phyloP scores from a whole-genome alignment of 2,888 invertebrate genomes.

The Autographa pulchrina region DNA sequence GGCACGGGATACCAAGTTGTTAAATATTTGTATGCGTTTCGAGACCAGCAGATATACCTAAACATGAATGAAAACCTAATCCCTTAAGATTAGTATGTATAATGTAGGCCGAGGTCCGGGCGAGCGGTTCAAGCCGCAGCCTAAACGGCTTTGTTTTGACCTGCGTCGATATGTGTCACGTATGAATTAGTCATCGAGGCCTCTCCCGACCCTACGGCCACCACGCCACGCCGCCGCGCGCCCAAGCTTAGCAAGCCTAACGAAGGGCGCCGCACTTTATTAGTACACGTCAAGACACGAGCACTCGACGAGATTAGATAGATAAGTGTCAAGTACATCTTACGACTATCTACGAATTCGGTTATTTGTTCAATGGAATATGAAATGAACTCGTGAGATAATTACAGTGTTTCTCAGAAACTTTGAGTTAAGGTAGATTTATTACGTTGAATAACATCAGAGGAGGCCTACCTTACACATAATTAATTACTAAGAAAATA shows the following conservation, averaged over 20 bases:
- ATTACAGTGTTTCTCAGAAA: background rate
- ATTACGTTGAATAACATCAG: background rate
- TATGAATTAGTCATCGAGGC: constrained; percentile 4
- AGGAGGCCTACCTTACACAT: background rate
- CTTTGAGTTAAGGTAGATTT: background rate
- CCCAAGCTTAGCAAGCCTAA: background rate
- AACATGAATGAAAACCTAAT: background rate
- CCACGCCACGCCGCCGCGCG: background rate
- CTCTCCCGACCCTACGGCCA: background rate
- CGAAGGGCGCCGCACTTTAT: background rate
- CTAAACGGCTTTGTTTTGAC: background rate
- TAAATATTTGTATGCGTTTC: background rate
- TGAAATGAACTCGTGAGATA: background rate
- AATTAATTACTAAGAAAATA: no score
- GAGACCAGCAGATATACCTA: background rate
- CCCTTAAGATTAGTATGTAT: background rate
- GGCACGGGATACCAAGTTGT: background rate
- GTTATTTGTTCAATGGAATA: background rate
- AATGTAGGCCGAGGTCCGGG: background rate
- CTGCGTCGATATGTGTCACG: constrained; percentile 5
- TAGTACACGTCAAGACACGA: constrained; percentile 3
- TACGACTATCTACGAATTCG: background rate
- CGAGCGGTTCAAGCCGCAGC: background rate
- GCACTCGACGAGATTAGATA: background rate
- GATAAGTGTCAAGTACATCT: background rate